Evolutionary conservation across 2,797 vertebrate genomes (phyloP), one percentile per base, ranked within the genome.

Genomic region (Onychomys leucogaster): DNA sequence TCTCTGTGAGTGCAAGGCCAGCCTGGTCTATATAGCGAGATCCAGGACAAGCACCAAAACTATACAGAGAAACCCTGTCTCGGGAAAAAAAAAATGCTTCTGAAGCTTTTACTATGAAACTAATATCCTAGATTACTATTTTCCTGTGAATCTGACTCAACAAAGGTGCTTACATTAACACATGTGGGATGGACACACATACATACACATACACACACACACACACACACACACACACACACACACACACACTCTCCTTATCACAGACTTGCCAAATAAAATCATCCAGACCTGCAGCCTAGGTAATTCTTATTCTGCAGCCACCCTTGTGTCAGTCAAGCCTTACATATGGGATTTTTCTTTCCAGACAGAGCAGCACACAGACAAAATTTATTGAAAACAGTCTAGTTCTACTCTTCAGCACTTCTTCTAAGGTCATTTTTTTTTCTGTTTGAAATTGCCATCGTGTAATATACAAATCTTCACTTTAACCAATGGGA

Each of bases 401-500:
- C 89, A 90, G 94, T 76, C 96, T 85, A 84, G 29, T 65, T 91
- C 65, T 87, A 93, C 6, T 94, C 91, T 75, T 85, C 89, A 96
- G 67, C 59, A 59, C 61, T 75, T 96, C 71, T 91, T 73, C 27
- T 71, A 69, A 55, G 43, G 9, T 55, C 14, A 5, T 55, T 71
- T 55, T 69, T 16, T 37, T 57, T 37, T 57, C 12, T 57, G 19
- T 41, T 94, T 61, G 67, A 92, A 97, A 83, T 12, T 92, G 23
- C 5, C 49, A 93, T 95, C 93, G 88, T 76, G 34, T 37, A 80
- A 41, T 91, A 82, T 86, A 97, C 90, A 90, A 95, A 96, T 91
- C 89, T 96, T 97, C 95, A 96, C 96, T 97, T 94, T 89, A 97
- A 98, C 86, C 73, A 97, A 88, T 71, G 90, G 84, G 91, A 97